A percentile compares a stretch with the other conserved stretches of the same genome.
These are phyloP conservation scores for Hirtodrosophila confusa DNA, from an alignment of 2,888 invertebrate species.

Conservation along the genomic window DNA sequence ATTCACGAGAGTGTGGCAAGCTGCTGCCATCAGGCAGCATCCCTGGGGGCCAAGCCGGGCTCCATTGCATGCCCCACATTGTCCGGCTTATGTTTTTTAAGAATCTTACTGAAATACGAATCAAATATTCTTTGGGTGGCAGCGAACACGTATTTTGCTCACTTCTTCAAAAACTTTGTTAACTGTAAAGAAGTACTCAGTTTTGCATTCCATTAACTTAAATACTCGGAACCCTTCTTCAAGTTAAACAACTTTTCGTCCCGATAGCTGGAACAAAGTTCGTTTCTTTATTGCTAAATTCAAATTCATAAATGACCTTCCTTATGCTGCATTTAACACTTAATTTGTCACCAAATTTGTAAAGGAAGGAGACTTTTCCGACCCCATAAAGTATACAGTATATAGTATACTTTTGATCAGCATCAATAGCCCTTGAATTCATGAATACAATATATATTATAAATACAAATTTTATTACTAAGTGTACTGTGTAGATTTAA, in stretches of 20 bases:
- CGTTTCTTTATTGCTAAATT: too few species aligned
- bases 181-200: not conserved
- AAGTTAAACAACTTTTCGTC: not conserved
- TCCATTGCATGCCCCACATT: constrained; percentile 24
- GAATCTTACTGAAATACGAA: not conserved
- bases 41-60: constrained; percentile 20
- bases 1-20: not conserved
- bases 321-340: too few species aligned
- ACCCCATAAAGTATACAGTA: too few species aligned
- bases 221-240: not conserved
- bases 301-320: too few species aligned
- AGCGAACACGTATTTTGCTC: constrained; percentile 1
- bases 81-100: constrained; percentile 28
- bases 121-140: not conserved
- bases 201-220: constrained; percentile 1
- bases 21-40: constrained; percentile 3
- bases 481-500: too few species aligned
- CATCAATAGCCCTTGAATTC: too few species aligned
- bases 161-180: not conserved
- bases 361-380: too few species aligned
- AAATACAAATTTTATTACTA: too few species aligned
- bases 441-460: too few species aligned
- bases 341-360: too few species aligned
- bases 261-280: too few species aligned
- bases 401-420: too few species aligned